Evolutionary conservation across 2,888 invertebrate genomes (phyloP), one percentile per base, ranked within the genome.

Genomic region (Andrena flavipes): DNA sequence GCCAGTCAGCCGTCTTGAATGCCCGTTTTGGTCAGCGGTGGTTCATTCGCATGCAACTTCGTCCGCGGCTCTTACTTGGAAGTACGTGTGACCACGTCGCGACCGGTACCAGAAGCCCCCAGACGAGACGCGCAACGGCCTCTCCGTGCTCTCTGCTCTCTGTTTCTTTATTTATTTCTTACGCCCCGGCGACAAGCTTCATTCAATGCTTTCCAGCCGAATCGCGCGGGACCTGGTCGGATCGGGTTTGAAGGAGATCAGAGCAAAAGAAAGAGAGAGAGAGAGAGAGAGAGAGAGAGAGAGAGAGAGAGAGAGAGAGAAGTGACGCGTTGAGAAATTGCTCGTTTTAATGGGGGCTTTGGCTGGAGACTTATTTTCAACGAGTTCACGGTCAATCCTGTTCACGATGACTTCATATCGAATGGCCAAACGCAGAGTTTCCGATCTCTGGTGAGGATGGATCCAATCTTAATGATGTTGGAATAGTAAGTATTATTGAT

Each of bases 21-120:
- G 90, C 90, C 90, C 90, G 88, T 91, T 91, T 91, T 91, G 92
- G 92, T 92, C 83, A 89, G 86, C 85, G 82, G 80, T 78, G 87
- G 84, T 88, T 91, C 91, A 90, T 92, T 92, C 91, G 90, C 91
- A 91, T 92, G 90, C 91, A 80, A 88, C 88, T 84, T 89, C 74
- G 87, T 85, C 86, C 82, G 84, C 88, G 84, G 80, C 88, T 86
- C 87, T 91, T 91, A 91, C 89, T 87, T 88, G 89, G 90, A 91
- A 91, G 86, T 79, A 88, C 88, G 88, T 88, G 85, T 89, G 86
- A 87, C 82, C 89, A 84, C 87, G 76, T 82, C 84, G 84, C 84
- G 87, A 82, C 86, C 86, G 83, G 87, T 90, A 89, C 84, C 85
- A 82, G 87, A 85, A 86, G 80, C 81, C 79, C 42, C 23, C 10